phyloP scores from a whole-genome alignment of 2,113 vertebrate species.

The Furnarius figulus region DNA sequence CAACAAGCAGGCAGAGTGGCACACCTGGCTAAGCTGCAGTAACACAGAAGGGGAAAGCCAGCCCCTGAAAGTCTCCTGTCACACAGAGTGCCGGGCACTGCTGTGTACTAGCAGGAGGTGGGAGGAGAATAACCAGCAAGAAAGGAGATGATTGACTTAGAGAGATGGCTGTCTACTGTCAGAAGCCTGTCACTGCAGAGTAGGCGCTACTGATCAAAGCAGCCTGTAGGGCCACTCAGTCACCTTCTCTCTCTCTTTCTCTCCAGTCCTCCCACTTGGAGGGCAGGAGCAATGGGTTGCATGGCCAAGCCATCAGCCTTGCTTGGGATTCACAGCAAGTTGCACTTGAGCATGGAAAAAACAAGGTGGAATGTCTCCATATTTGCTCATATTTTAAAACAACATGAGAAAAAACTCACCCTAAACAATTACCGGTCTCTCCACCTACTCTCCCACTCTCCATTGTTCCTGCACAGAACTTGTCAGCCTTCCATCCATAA shows the following conservation, averaged over 20 bases:
- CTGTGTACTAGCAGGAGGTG: background rate
- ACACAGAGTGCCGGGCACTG: background rate
- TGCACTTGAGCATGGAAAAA: conserved; percentile 7
- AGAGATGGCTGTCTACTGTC: conserved; percentile 9
- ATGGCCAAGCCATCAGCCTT: background rate
- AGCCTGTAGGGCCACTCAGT: background rate
- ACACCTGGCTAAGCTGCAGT: background rate
- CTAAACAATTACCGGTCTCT: conserved; percentile 56
- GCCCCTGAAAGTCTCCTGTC: background rate
- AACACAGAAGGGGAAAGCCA: background rate
- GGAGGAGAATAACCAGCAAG: background rate
- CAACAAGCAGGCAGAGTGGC: background rate
- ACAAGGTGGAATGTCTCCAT: background rate
- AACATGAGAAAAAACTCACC: conserved; percentile 36
- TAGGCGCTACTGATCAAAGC: conserved; percentile 4
- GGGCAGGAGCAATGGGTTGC: background rate
- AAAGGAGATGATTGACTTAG: background rate
- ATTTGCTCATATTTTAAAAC: conserved; percentile 50
- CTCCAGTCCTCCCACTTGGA: background rate
- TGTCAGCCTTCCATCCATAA: conserved; percentile 59
- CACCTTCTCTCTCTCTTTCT: background rate
- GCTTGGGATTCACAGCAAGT: conserved; percentile 22
- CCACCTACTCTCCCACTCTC: conserved; percentile 47
- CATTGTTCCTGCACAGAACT: conserved; percentile 61
- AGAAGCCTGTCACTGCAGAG: conserved; percentile 30